Evolutionary conservation across 1,140 invertebrate species (phyloP).

Genomic region (Ooceraea biroi): DNA sequence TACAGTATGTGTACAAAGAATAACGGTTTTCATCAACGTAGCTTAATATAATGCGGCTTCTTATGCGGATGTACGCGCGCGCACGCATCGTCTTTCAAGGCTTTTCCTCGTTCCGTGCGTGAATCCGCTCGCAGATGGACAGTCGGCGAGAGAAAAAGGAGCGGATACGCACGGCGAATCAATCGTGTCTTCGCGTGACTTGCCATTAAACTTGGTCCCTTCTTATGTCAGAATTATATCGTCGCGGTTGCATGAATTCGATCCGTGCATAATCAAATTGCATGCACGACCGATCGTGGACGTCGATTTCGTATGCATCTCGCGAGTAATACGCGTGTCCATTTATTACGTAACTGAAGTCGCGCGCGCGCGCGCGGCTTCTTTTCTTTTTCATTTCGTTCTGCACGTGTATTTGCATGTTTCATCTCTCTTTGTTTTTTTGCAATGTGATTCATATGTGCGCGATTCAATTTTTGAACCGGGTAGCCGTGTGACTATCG

Average conservation of each 20-base stretch:
- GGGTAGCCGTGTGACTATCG: background rate
- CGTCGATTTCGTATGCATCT: constrained; percentile 17
- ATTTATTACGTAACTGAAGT: constrained; percentile 26
- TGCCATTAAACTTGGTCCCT: constrained; percentile 1
- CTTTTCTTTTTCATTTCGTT: background rate
- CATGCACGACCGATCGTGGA: constrained; percentile 2
- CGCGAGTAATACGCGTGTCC: constrained; percentile 16
- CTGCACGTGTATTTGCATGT: background rate
- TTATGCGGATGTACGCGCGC: background rate
- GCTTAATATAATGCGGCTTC: background rate
- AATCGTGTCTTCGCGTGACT: constrained; percentile 8
- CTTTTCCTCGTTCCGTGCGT: background rate
- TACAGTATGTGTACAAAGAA: background rate
- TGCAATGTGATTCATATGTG: background rate
- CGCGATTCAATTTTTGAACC: background rate
- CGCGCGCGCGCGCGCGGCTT: background rate
- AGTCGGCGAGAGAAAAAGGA: background rate
- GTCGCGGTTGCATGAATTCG: constrained; percentile 1
- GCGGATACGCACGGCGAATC: constrained; percentile 10
- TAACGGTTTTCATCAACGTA: constrained; percentile 1
- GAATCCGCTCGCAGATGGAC: background rate
- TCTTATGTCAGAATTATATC: constrained; percentile 13
- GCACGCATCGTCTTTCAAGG: constrained; percentile 2
- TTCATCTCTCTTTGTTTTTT: background rate
- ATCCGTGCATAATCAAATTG: constrained; percentile 9